Conservation (phyloP, 2,113 vertebrate species). For the Gnathonemus echidnorhynchus region DNA sequence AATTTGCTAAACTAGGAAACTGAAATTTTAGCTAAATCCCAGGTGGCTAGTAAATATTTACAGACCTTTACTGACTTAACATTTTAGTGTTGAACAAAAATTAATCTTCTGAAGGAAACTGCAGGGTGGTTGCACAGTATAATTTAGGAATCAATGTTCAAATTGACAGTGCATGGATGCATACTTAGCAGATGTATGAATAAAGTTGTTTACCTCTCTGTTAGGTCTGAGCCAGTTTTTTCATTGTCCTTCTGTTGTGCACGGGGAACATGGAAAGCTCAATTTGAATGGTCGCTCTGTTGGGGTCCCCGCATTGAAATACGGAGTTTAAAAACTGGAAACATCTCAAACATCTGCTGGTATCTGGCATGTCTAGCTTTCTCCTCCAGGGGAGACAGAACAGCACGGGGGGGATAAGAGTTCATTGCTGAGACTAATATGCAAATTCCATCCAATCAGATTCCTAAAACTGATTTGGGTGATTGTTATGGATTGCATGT, state of each 20-base stretch:
- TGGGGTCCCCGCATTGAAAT: background rate
- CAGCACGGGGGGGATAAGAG: background rate
- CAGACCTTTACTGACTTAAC: background rate
- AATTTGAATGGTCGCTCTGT: background rate
- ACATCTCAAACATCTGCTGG: constrained; percentile 5
- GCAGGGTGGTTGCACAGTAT: background rate
- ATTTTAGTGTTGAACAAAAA: background rate
- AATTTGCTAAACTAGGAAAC: background rate
- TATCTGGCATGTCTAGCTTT: background rate
- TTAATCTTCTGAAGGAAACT: background rate
- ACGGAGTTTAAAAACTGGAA: constrained; percentile 7
- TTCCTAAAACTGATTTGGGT: background rate
- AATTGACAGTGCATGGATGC: background rate
- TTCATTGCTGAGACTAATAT: constrained; percentile 7
- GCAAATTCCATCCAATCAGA: constrained; percentile 8
- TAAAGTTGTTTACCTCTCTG: background rate
- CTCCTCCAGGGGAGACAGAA: background rate
- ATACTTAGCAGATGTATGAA: background rate
- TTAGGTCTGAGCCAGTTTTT: background rate
- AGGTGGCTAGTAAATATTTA: background rate
- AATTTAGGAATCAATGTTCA: background rate
- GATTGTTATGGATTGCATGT: background rate
- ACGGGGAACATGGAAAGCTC: background rate
- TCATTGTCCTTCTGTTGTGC: background rate
- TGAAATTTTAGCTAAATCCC: background rate